Evolutionary conservation across 2,888 invertebrate species (phyloP).

Genomic region (Hypselothyrea guttata): DNA sequence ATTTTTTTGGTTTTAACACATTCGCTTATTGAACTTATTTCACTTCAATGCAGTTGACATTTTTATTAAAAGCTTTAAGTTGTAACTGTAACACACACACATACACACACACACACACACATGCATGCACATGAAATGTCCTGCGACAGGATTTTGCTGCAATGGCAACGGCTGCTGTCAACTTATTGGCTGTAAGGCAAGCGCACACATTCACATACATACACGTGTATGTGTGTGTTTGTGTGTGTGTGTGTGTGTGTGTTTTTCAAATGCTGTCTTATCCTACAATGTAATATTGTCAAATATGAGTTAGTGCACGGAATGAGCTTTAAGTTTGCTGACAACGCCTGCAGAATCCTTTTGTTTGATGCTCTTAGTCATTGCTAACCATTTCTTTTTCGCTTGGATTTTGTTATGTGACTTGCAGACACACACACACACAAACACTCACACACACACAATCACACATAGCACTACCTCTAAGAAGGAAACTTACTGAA

Average conservation of each 20-base stretch:
- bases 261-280: slow-evolving; percentile 50
- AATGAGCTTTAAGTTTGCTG: slow-evolving; percentile 65
- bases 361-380: slow-evolving; percentile 66
- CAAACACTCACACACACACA: neutral
- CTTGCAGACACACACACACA: slow-evolving; percentile 24
- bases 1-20: slow-evolving; percentile 11
- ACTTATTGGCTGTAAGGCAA: slow-evolving; percentile 64
- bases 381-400: slow-evolving; percentile 46
- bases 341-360: slow-evolving; percentile 49
- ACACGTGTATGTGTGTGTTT: neutral
- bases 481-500: slow-evolving; percentile 22
- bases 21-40: slow-evolving; percentile 40
- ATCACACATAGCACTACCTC: slow-evolving; percentile 2
- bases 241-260: slow-evolving; percentile 9
- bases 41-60: slow-evolving; percentile 74
- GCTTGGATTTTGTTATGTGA: slow-evolving; percentile 50
- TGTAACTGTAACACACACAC: slow-evolving; percentile 48
- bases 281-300: slow-evolving; percentile 75
- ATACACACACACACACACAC: slow-evolving; percentile 19
- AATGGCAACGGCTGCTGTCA: slow-evolving; percentile 67
- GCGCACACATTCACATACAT: neutral
- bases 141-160: slow-evolving; percentile 58
- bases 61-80: slow-evolving; percentile 77
- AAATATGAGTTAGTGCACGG: slow-evolving; percentile 57
- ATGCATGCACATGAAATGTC: slow-evolving; percentile 31